Evolutionary conservation across 2,797 vertebrate species (phyloP), one percentile per base, ranked within the genome.

Genomic region (Hippoglossus hippoglossus): DNA sequence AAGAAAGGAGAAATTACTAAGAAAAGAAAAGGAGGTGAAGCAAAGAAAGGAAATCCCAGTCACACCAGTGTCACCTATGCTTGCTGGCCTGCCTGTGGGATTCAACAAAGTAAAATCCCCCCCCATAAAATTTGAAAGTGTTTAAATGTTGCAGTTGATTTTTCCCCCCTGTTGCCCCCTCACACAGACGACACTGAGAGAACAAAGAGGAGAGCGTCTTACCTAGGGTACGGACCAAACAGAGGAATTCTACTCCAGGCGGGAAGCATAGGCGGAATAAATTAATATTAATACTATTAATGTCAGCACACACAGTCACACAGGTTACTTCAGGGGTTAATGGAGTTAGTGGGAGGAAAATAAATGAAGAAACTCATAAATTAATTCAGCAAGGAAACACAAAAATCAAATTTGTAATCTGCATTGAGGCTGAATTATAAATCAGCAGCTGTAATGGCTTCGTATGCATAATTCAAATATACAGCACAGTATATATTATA

Each of bases 211-310:
- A 95, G 93, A 91, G 90, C 88, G 59, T 96, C 98, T 99, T 99
- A 99, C 98, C 98, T 99, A 97, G 98, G 98, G 94, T 99, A 99
- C 79, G 98, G 98, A 96, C 98, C 98, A 96, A 99, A 99, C 91
- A 99, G 98, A 95, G 97, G 98, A 94, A 99, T 99, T 97, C 98
- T 99, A 98, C 92, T 99, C 98, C 98, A 94, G 96, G 81, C 83
- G 89, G 97, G 96, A 98, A 98, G 98, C 98, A 97, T 96, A 96
- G 96, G 97, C 90, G 97, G 97, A 97, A 97, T 96, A 98, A 96
- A 98, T 88, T 94, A 88, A 96, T 96, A 95, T 96, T 93, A 95
- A 95, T 96, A 96, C 67, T 82, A 89, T 93, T 93, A 92, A 92
- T 90, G 85, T 82, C 83, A 81, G 77, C 88, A 83, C 90, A 87